These are phyloP conservation scores for Euleptes europaea DNA, from an alignment of 2,113 vertebrate species.

Conservation along the genomic window DNA sequence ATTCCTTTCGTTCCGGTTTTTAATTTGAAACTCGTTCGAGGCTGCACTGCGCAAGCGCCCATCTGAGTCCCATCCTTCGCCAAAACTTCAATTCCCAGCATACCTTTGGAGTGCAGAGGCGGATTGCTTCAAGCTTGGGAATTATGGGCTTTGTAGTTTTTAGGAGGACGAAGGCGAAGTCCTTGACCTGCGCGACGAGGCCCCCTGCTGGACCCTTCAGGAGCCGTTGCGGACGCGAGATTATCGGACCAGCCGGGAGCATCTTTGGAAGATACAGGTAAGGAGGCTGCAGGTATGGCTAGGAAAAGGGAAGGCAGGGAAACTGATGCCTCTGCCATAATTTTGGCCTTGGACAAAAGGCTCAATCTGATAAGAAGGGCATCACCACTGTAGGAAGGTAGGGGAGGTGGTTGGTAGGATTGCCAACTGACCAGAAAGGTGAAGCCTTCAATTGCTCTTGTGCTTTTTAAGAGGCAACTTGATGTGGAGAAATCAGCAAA, in stretches of 20 bases:
- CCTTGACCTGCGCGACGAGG: background rate
- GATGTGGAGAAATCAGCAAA: background rate
- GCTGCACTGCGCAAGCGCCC: background rate
- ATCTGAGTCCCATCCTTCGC: background rate
- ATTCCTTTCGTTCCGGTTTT: background rate
- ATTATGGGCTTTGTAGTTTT: background rate
- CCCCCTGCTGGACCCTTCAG: background rate
- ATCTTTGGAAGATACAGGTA: constrained; percentile 14
- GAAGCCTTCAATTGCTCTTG: background rate
- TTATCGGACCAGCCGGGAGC: background rate
- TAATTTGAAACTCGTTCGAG: no score
- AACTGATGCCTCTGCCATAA: background rate
- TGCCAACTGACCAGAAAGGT: background rate
- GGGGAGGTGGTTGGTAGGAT: background rate
- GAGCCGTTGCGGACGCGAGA: background rate
- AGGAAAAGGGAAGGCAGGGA: no score
- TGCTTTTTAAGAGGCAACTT: background rate
- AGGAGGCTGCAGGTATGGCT: background rate
- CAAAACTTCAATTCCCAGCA: background rate
- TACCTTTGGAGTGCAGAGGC: background rate
- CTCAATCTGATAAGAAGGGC: no score
- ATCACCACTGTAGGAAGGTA: background rate
- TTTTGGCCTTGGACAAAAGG: background rate
- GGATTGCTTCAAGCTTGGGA: rapidly evolving
- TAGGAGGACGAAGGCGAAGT: background rate